Evolutionary conservation across 2,888 invertebrate genomes (phyloP).

Genomic region (Leucophora obtusa): DNA sequence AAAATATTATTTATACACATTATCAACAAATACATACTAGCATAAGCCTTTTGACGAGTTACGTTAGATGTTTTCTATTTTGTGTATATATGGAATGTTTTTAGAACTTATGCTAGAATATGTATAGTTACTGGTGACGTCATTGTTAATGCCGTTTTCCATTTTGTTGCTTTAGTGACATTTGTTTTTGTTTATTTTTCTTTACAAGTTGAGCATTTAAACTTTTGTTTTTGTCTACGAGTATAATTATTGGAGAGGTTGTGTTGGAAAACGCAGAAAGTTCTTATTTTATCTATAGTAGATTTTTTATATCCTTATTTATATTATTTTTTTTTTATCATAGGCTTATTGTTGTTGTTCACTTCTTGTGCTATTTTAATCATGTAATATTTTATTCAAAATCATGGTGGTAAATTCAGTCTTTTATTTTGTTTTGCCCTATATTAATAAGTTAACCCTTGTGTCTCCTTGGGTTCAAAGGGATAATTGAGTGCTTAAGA

Average conservation of each 20-base stretch:
- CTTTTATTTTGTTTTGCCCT: not conserved
- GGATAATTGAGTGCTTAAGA: not conserved
- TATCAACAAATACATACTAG: not conserved
- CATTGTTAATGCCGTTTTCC: not conserved
- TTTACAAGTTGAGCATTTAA: conserved; percentile 21
- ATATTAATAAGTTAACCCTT: not conserved
- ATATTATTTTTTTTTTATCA: not conserved
- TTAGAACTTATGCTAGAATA: not conserved
- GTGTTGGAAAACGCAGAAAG: not conserved
- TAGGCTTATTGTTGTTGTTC: not conserved
- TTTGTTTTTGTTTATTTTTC: not conserved
- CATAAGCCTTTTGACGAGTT: not conserved
- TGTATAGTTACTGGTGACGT: not conserved
- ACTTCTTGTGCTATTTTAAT: not conserved
- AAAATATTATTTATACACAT: not conserved
- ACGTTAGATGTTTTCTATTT: not conserved
- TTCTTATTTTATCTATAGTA: conserved; percentile 3
- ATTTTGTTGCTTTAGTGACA: not conserved
- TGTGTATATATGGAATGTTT: not conserved
- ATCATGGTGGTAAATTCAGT: conserved; percentile 1
- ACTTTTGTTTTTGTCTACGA: not conserved
- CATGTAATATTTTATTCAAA: conserved; percentile 1
- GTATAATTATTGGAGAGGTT: not conserved
- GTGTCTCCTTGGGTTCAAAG: not conserved
- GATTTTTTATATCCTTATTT: not conserved